Percentiles rank a stretch among this genome's conserved stretches.
phyloP scores from a whole-genome alignment of 2,113 vertebrate genomes.

The Paradoxurus hermaphroditus region DNA sequence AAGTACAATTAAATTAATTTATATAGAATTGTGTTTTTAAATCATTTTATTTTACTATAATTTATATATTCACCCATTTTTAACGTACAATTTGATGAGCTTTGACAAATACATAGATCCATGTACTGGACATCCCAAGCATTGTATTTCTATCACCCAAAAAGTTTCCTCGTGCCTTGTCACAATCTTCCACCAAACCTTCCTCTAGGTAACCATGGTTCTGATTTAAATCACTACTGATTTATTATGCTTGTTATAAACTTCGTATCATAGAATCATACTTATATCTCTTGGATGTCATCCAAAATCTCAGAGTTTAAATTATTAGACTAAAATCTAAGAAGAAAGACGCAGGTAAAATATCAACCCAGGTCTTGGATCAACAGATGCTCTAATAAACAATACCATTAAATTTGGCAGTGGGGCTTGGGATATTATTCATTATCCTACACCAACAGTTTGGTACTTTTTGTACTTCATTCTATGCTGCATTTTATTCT shows the following conservation, averaged over 20 bases:
- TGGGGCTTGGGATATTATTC: not conserved
- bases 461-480: not conserved
- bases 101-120: not conserved
- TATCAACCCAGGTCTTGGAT: not conserved
- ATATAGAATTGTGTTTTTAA: not conserved
- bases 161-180: not conserved
- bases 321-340: not conserved
- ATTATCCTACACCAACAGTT: not conserved
- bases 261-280: not conserved
- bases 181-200: not conserved
- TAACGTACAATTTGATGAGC: not conserved
- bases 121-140: not conserved
- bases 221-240: not conserved
- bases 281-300: not conserved
- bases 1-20: not conserved
- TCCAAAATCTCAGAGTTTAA: not conserved
- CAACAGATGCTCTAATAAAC: not conserved
- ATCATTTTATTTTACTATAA: not conserved
- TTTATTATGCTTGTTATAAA: not conserved
- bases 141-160: not conserved
- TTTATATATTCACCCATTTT: not conserved
- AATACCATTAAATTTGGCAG: not conserved
- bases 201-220: fast-evolving
- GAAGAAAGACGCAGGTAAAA: not conserved
- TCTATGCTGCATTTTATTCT: not conserved